Evolutionary conservation across 1,140 invertebrate species (phyloP).

Genomic region (Dendroctonus valens): DNA sequence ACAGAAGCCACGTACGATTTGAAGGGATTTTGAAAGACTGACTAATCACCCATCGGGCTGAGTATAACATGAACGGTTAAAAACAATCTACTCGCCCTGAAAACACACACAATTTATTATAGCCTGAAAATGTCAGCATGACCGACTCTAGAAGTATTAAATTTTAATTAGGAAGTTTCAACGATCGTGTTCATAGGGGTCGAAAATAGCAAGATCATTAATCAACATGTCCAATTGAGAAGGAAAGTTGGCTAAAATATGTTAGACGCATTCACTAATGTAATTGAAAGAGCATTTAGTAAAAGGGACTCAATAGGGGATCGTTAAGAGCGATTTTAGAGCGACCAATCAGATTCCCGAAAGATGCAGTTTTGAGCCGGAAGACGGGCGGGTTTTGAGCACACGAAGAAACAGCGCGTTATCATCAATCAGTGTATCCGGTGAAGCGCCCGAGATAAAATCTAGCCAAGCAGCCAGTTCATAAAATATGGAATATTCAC

Average conservation of each 20-base stretch:
- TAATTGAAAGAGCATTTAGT: slow-evolving; percentile 13
- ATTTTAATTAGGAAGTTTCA: slow-evolving; percentile 26
- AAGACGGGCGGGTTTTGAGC: too few species aligned
- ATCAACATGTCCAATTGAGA: slow-evolving; percentile 15
- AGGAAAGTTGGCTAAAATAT: slow-evolving; percentile 15
- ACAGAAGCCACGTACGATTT: too few species aligned
- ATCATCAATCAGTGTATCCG: slow-evolving; percentile 14
- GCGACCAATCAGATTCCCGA: too few species aligned
- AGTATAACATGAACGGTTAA: too few species aligned
- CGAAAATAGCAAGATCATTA: slow-evolving; percentile 22
- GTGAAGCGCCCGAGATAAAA: slow-evolving; percentile 6
- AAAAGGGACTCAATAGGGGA: too few species aligned
- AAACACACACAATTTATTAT: slow-evolving; percentile 10
- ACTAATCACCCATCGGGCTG: too few species aligned
- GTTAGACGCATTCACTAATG: slow-evolving; percentile 5
- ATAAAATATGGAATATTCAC: slow-evolving; percentile 23
- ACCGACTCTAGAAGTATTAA: slow-evolving; percentile 17
- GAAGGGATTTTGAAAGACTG: too few species aligned
- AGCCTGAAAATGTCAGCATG: slow-evolving; percentile 7
- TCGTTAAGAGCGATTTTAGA: too few species aligned
- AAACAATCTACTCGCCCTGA: neutral
- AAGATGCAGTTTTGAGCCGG: too few species aligned
- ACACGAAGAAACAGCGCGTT: slow-evolving; percentile 8
- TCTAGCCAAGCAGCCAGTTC: slow-evolving; percentile 1
- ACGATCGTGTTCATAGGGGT: slow-evolving; percentile 19